Evolutionary conservation across 2,888 invertebrate genomes (phyloP), one percentile per base, ranked within the genome.

Genomic region (Oligia strigilis): DNA sequence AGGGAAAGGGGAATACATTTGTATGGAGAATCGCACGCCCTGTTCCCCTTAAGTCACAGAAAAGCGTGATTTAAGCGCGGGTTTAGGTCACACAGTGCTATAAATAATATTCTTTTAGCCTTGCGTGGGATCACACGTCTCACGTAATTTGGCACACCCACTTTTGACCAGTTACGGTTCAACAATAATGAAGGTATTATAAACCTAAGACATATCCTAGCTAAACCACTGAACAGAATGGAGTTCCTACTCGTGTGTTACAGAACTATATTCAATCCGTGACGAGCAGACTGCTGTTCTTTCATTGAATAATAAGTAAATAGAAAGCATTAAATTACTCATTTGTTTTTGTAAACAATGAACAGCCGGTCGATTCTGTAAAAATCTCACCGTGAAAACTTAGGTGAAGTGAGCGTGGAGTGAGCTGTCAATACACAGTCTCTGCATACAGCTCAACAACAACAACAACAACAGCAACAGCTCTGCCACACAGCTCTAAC

Each of bases 301-400:
- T 77, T 86, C 69, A 86, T 80, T 84, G 78, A 84, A 88, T 88
- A 84, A 84, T 84, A 73, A 82, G 46, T 72, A 79, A 86, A 76
- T 88, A 89, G 89, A 88, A 88, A 88, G 86, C 46, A 83, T 67
- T 29, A 29, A 29, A 29, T 29, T 40, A 69, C 13, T 75, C 49
- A 14, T 69, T 75, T 78, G 71, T 81, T 78, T 87, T 78, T 78
- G 29, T 77, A 73, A 62, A 78, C 17, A 77, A 0, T 70, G 60
- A 40, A 79, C 23, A 58, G 29, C 40, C 40, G 8, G 2, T 2
- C 40, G 1, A 40, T 40, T 40, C 40, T 40, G 40, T 40, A 40
- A 40, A 40, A 40, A 40, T 40, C 40, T 40, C 40, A 40, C 40
- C 4, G 40, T 40, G 40, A 40, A 40, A 40, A 40, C 40, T 40